These are phyloP conservation scores for Cariama cristata DNA, from an alignment of 2,113 vertebrate species.

Conservation along the genomic window DNA sequence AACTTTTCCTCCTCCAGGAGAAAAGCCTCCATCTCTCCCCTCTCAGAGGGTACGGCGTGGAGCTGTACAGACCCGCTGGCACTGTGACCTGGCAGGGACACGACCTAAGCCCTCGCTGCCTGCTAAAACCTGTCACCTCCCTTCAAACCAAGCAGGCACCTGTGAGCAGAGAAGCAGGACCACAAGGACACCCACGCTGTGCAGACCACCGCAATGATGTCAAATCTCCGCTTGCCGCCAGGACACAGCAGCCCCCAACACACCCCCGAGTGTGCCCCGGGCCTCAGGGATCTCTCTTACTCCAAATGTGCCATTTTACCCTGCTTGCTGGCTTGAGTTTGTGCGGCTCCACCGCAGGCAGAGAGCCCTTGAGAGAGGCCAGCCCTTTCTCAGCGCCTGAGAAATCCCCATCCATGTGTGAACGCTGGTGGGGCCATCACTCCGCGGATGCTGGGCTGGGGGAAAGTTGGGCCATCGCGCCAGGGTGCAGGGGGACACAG, in stretches of 20 bases:
- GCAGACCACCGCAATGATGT: not conserved
- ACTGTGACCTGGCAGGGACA: not conserved
- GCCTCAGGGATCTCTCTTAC: not conserved
- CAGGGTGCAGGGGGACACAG: not conserved
- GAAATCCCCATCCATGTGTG: not conserved
- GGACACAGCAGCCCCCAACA: not conserved
- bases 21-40: not conserved
- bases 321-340: not conserved
- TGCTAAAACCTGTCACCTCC: not conserved
- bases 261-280: rapidly evolving
- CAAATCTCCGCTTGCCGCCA: not conserved
- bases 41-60: not conserved
- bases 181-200: not conserved
- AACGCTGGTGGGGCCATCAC: not conserved
- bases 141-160: not conserved
- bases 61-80: not conserved
- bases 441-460: not conserved
- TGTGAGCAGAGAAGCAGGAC: not conserved
- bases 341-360: not conserved
- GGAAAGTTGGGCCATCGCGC: not conserved
- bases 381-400: not conserved
- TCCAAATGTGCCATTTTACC: not conserved
- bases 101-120: not conserved
- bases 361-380: not conserved
- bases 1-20: conserved; percentile 23